Conservation (phyloP, 30 jellyfish, hydroid and myxozoan genomes). For the Morbakka virulenta region DNA sequence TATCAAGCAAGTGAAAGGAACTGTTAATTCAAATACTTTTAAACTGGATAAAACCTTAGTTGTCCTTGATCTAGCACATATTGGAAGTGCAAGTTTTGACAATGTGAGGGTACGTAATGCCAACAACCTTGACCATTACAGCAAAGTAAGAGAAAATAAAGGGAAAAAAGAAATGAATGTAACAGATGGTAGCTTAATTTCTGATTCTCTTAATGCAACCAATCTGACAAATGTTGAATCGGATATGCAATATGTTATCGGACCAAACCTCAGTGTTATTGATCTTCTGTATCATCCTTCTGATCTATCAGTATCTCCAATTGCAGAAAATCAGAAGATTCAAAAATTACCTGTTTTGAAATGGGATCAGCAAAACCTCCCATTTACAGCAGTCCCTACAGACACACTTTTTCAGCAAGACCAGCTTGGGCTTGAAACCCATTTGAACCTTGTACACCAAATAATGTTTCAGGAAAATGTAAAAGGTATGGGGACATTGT, state of each 20-base stretch:
- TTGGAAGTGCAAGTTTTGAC: too few relatives aligned
- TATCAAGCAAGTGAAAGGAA: too few relatives aligned
- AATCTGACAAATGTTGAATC: neutral
- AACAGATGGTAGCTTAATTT: too few relatives aligned
- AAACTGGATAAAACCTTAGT: too few relatives aligned
- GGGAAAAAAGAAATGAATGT: neutral
- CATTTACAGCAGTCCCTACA: constrained; percentile 22
- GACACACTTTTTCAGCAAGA: constrained; percentile 25
- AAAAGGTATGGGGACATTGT: neutral
- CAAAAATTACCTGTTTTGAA: constrained; percentile 40
- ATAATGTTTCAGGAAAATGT: neutral
- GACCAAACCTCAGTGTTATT: constrained; percentile 42
- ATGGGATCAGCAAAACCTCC: constrained; percentile 67
- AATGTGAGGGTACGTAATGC: neutral
- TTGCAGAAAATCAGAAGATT: constrained; percentile 65
- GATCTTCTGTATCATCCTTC: constrained; percentile 83
- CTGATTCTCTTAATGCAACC: too few relatives aligned
- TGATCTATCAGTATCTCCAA: constrained; percentile 75
- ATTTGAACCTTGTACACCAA: constrained; percentile 3
- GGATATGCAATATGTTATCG: constrained; percentile 14
- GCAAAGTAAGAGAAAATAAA: neutral
- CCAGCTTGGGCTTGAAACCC: constrained; percentile 38
- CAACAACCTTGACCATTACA: neutral
- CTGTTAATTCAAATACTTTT: too few relatives aligned
- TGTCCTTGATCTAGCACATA: too few relatives aligned